A percentile compares a stretch with the other conserved stretches of the same genome.
These are phyloP conservation scores for Wiebesia pumilae DNA, from an alignment of 1,140 invertebrate genomes.

Conservation along the genomic window DNA sequence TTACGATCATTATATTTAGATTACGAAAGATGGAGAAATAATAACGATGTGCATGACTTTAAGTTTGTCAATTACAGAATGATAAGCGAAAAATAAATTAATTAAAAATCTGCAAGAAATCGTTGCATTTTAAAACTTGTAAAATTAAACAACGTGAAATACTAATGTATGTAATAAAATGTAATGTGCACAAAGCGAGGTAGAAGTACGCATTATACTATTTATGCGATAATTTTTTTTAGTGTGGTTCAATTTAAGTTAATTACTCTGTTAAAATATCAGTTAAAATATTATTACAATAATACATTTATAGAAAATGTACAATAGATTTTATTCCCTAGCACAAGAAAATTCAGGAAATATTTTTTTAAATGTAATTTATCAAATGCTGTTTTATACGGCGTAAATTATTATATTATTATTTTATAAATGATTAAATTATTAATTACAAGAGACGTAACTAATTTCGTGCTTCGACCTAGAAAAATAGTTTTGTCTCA, in stretches of 20 bases:
- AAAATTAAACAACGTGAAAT: no score
- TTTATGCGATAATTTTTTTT: background rate
- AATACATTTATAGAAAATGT: constrained; percentile 14
- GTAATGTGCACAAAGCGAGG: no score
- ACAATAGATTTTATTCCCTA: constrained; percentile 14
- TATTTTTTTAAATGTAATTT: constrained; percentile 32
- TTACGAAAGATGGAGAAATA: no score
- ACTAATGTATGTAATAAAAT: no score
- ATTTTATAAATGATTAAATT: constrained; percentile 31
- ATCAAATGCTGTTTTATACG: constrained; percentile 1
- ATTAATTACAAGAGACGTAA: constrained; percentile 25
- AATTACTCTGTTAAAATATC: background rate
- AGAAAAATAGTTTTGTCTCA: constrained; percentile 25
- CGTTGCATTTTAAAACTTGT: no score
- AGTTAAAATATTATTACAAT: background rate
- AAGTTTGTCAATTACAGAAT: no score
- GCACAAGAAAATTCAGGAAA: constrained; percentile 2
- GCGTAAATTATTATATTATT: no score
- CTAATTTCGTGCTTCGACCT: constrained; percentile 42
- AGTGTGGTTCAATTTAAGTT: background rate
- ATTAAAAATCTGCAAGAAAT: no score
- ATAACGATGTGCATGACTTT: no score
- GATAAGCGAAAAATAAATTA: no score
- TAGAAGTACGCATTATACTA: no score
- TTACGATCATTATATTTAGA: no score